These are phyloP conservation scores for Drosophila sp. DNA, from an alignment of 1,140 invertebrate genomes.

Conservation along the genomic window DNA sequence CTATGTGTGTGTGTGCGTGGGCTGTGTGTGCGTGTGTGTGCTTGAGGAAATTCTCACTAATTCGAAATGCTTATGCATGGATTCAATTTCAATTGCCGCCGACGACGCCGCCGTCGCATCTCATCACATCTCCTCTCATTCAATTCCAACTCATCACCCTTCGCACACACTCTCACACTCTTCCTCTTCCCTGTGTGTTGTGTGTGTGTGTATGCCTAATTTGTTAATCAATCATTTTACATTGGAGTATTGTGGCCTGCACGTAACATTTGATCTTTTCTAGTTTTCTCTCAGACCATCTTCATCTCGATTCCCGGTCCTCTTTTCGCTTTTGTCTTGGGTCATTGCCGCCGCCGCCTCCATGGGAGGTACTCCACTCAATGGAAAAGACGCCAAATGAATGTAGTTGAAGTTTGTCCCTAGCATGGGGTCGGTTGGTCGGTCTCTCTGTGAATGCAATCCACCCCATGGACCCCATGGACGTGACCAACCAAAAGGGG, in stretches of 20 bases:
- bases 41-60: constrained; percentile 13
- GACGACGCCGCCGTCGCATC: constrained; percentile 1
- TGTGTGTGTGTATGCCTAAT: constrained; percentile 8
- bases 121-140: not conserved
- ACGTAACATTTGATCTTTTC: constrained; percentile 23
- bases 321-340: constrained; percentile 3
- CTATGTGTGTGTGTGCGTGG: not conserved
- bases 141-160: not conserved
- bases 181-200: not conserved
- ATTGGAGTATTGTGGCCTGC: constrained; percentile 5
- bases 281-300: not conserved
- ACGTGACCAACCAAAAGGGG: no score
- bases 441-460: not conserved
- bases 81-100: constrained; percentile 20
- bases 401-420: constrained; percentile 12
- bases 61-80: constrained; percentile 22
- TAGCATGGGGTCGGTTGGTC: constrained; percentile 6
- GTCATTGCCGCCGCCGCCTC: constrained; percentile 8
- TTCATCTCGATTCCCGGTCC: no score
- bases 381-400: not conserved
- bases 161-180: constrained; percentile 2
- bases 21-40: not conserved
- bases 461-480: no score
- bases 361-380: not conserved
- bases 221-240: constrained; percentile 35